Evolutionary conservation across 1,140 invertebrate genomes (phyloP).

Genomic region (Luehdorfia chinensis): DNA sequence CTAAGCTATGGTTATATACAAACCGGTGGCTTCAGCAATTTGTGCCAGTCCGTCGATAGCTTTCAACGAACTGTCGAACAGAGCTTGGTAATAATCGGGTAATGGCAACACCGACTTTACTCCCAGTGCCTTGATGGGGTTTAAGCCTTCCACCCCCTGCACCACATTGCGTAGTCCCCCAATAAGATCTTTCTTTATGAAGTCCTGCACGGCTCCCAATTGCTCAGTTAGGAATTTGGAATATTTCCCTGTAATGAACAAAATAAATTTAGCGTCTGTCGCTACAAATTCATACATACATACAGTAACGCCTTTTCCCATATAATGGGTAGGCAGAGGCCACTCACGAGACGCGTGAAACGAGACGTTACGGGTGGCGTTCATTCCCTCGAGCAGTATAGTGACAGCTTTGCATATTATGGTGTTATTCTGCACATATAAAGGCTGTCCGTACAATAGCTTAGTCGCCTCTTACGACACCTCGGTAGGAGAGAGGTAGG

Average conservation of each 20-base stretch:
- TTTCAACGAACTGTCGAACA: conserved; percentile 51
- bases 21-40: conserved; percentile 74
- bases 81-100: conserved; percentile 48
- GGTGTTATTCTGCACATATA: too few relatives aligned
- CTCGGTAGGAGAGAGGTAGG: too few relatives aligned
- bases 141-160: conserved; percentile 38
- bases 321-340: too few relatives aligned
- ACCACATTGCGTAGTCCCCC: conserved; percentile 49
- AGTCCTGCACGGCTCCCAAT: conserved; percentile 73
- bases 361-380: too few relatives aligned
- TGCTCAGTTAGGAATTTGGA: conserved; percentile 70
- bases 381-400: too few relatives aligned
- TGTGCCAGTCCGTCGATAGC: conserved; percentile 62
- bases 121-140: conserved; percentile 26
- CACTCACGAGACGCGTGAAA: too few relatives aligned
- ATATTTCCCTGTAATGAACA: conserved; percentile 68
- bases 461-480: too few relatives aligned
- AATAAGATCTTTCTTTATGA: conserved; percentile 77
- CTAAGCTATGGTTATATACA: conserved; percentile 2
- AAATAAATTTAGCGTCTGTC: too few relatives aligned
- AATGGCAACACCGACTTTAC: conserved; percentile 36
- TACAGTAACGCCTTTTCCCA: too few relatives aligned
- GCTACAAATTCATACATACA: too few relatives aligned
- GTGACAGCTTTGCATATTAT: too few relatives aligned
- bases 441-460: too few relatives aligned